A percentile compares a stretch with the other conserved stretches of the same genome.
Conservation (phyloP, 2,797 vertebrate species). For the Picus viridis region DNA sequence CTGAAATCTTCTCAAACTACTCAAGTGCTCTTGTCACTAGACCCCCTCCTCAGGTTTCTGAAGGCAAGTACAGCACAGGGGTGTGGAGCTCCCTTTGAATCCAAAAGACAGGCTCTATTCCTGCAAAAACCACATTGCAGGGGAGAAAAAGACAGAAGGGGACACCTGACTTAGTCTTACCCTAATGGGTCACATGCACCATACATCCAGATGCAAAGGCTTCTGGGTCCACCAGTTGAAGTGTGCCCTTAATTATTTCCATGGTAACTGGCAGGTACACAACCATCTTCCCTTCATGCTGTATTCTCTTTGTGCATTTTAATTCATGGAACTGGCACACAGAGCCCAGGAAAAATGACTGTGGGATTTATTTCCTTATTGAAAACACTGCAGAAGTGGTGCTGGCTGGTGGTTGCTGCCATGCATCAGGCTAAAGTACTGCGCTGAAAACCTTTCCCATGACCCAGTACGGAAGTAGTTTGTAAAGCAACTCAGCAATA, state of each 20-base stretch:
- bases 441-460: not conserved
- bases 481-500: slow-evolving; percentile 6
- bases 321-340: not conserved
- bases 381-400: not conserved
- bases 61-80: not conserved
- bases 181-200: not conserved
- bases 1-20: not conserved
- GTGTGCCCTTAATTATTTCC: not conserved
- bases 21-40: not conserved
- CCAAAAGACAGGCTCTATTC: not conserved
- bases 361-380: not conserved
- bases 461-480: not conserved
- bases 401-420: not conserved
- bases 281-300: not conserved
- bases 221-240: not conserved
- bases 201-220: not conserved
- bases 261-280: not conserved
- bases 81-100: not conserved
- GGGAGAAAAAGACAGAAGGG: not conserved
- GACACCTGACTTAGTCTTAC: not conserved
- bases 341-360: not conserved
- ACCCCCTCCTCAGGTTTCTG: not conserved
- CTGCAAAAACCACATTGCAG: not conserved
- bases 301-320: not conserved
- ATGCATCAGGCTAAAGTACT: slow-evolving; percentile 1